Evolutionary conservation across 2,888 invertebrate genomes (phyloP).

Genomic region (Netelia melanura): DNA sequence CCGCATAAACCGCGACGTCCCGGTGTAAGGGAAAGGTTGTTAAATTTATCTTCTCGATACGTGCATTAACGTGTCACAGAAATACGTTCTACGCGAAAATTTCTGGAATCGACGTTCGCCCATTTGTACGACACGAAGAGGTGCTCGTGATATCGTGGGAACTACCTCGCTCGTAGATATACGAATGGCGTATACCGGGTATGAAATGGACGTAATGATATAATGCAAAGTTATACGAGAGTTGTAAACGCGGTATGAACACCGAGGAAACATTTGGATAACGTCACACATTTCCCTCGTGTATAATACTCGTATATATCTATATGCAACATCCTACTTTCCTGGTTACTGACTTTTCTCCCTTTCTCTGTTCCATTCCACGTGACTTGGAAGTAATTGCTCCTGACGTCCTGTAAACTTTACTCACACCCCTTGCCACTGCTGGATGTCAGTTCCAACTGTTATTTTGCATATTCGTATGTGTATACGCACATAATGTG

Average conservation of each 20-base stretch:
- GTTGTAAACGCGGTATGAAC: neutral
- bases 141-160: too few species aligned
- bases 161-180: too few species aligned
- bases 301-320: neutral
- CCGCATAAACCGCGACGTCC: slow-evolving; percentile 6
- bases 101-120: too few species aligned
- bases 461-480: neutral
- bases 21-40: neutral
- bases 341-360: slow-evolving; percentile 33
- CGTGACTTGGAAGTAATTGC: slow-evolving; percentile 54
- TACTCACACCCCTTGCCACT: slow-evolving; percentile 34
- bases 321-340: slow-evolving; percentile 2
- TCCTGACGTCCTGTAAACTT: slow-evolving; percentile 53
- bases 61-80: too few species aligned
- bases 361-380: slow-evolving; percentile 17
- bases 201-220: neutral
- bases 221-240: slow-evolving; percentile 3
- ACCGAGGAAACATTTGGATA: neutral
- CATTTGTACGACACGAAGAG: too few species aligned
- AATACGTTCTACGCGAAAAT: too few species aligned
- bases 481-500: neutral
- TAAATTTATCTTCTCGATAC: neutral
- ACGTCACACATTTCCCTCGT: slow-evolving; percentile 15
- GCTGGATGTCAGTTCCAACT: slow-evolving; percentile 26
- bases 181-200: too few species aligned